A percentile compares a stretch with the other conserved stretches of the same genome.
Conservation (phyloP, 2,113 vertebrate species). For the Sphaerodactylus townsendi region DNA sequence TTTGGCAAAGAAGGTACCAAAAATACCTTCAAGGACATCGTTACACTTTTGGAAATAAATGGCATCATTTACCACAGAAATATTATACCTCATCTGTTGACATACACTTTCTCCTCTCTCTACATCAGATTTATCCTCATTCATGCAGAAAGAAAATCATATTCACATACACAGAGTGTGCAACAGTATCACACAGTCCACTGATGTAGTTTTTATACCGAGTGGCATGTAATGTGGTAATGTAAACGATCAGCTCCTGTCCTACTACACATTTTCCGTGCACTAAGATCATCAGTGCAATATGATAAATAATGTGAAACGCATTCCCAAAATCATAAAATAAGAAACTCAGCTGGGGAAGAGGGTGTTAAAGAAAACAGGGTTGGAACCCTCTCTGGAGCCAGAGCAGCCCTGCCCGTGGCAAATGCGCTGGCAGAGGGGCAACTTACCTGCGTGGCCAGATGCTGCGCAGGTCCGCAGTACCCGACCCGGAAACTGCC, state of each 20-base stretch:
- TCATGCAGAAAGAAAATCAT: not conserved
- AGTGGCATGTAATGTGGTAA: not conserved
- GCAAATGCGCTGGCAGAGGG: no score
- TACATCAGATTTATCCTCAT: not conserved
- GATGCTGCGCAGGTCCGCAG: no score
- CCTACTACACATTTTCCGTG: not conserved
- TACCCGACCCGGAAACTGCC: no score
- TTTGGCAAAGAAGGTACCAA: not conserved
- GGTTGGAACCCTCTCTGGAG: no score
- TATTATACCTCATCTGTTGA: not conserved
- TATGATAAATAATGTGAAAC: not conserved
- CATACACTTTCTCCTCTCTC: not conserved
- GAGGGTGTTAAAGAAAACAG: no score
- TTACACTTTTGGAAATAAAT: not conserved
- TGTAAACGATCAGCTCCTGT: not conserved
- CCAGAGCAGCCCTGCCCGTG: no score
- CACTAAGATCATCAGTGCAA: not conserved
- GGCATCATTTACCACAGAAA: not conserved
- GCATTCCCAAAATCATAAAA: slow-evolving; percentile 12
- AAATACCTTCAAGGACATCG: not conserved
- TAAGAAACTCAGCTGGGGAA: not conserved
- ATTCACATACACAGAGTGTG: not conserved
- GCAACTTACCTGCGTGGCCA: no score
- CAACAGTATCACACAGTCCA: no score
- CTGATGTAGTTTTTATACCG: not conserved